Evolutionary conservation across 2,113 vertebrate genomes (phyloP).

Genomic region (Porphyrio hochstetteri): DNA sequence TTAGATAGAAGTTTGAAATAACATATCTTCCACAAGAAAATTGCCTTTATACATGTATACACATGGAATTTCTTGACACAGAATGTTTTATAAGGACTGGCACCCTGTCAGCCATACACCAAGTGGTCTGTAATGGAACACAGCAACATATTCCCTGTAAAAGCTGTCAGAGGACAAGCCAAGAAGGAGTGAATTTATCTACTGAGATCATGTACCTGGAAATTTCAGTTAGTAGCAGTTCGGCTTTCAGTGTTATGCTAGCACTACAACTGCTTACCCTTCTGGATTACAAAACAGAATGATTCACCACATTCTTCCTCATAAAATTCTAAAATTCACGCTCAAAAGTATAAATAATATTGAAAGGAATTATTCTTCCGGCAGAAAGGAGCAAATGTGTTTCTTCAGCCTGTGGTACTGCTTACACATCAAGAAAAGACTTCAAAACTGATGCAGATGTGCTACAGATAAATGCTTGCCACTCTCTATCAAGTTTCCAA

Average conservation of each 20-base stretch:
- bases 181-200: background rate
- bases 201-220: background rate
- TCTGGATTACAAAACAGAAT: conserved; percentile 12
- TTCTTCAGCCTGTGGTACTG: background rate
- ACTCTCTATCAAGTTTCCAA: background rate
- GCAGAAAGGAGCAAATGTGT: background rate
- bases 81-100: background rate
- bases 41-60: background rate
- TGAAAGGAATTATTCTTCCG: background rate
- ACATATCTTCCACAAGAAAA: background rate
- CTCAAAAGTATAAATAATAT: background rate
- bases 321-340: background rate
- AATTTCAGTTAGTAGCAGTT: conserved; percentile 32
- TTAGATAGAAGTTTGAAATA: background rate
- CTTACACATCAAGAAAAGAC: background rate
- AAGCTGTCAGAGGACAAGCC: background rate
- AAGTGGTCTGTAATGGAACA: background rate
- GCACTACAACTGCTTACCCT: background rate
- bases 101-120: background rate
- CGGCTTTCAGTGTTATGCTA: background rate
- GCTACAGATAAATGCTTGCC: background rate
- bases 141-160: background rate
- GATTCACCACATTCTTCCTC: background rate
- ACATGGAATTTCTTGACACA: background rate
- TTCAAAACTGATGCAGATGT: background rate